phyloP scores from a whole-genome alignment of 2,888 invertebrate species.

The Drosophila robusta region DNA sequence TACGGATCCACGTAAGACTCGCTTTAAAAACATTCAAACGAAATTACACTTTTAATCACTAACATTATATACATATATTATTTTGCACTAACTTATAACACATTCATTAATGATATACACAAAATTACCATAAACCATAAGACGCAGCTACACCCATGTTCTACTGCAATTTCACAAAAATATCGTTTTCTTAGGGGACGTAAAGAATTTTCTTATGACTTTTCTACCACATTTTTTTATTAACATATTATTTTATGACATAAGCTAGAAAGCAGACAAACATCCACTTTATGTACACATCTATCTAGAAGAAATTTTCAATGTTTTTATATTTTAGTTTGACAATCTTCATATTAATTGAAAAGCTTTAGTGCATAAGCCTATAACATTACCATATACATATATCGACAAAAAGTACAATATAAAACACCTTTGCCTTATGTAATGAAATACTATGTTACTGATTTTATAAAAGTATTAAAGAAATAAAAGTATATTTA shows the following conservation, averaged over 20 bases:
- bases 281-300: constrained; percentile 14
- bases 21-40: neutral
- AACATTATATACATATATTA: neutral
- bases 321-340: constrained; percentile 15
- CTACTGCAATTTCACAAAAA: neutral
- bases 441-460: constrained; percentile 21
- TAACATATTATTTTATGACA: constrained; percentile 10
- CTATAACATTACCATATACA: constrained; percentile 28
- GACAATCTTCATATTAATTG: constrained; percentile 19
- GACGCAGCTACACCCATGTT: constrained; percentile 2
- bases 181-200: neutral
- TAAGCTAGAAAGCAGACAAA: constrained; percentile 13
- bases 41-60: neutral
- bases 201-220: constrained; percentile 6
- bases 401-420: constrained; percentile 46
- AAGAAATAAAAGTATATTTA: constrained; percentile 22
- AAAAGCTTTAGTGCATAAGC: constrained; percentile 25
- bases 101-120: neutral
- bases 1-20: neutral
- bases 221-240: constrained; percentile 15
- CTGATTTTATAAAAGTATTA: constrained; percentile 61
- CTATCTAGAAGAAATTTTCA: constrained; percentile 19
- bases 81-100: constrained; percentile 2
- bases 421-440: constrained; percentile 41
- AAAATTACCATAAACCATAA: constrained; percentile 2